Percentiles rank a stretch among this genome's conserved stretches.
Conservation (phyloP, 2,888 invertebrate species). For the Phragmatobia fuliginosa region DNA sequence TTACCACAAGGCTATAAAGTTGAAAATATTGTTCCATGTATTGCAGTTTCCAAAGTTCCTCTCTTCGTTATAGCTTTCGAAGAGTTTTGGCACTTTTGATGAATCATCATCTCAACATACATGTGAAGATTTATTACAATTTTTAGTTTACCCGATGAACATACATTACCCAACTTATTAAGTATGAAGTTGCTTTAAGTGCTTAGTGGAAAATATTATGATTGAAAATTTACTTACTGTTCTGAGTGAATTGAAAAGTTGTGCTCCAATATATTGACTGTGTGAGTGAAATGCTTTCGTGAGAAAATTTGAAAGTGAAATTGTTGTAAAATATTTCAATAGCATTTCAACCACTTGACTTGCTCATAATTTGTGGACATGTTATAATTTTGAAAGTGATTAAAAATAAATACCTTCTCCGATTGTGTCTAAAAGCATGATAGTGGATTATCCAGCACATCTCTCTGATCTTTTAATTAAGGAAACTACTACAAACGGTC, state of each 20-base stretch:
- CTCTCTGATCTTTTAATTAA: no score
- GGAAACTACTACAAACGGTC: no score
- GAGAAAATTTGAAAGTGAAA: not conserved
- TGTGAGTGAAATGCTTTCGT: no score
- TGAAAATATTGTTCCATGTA: conserved; percentile 26
- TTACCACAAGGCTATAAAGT: conserved; percentile 36
- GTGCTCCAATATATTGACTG: not conserved
- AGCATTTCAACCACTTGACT: not conserved
- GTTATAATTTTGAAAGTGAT: not conserved
- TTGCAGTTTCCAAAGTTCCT: conserved; percentile 41
- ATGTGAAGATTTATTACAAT: conserved; percentile 41
- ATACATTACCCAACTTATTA: conserved; percentile 4
- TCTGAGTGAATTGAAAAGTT: not conserved
- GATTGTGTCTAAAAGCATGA: not conserved
- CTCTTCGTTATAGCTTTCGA: conserved; percentile 36
- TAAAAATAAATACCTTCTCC: not conserved
- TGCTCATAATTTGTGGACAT: not conserved
- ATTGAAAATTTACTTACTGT: not conserved
- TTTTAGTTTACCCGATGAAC: conserved; percentile 23
- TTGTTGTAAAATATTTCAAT: not conserved
- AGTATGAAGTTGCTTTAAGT: not conserved
- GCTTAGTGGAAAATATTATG: not conserved
- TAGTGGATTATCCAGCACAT: no score
- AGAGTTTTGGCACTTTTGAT: conserved; percentile 48
- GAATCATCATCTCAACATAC: conserved; percentile 37